These are phyloP conservation scores for Staurois parvus DNA, from an alignment of 2,797 vertebrate genomes.

Conservation along the genomic window DNA sequence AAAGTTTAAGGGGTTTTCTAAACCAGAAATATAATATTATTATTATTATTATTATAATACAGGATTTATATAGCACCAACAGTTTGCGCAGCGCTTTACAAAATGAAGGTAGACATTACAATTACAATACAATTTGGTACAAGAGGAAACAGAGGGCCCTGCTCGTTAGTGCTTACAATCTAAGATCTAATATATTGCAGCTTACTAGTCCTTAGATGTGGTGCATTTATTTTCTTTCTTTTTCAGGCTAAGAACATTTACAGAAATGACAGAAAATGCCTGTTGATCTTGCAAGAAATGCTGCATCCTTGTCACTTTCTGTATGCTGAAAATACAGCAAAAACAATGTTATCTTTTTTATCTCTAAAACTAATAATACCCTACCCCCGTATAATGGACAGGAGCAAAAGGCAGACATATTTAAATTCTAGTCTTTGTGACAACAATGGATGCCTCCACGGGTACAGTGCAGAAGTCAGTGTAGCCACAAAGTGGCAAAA, in stretches of 20 bases:
- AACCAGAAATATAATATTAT: background rate
- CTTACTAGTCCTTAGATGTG: background rate
- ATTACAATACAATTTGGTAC: too few species aligned
- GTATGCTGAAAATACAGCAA: background rate
- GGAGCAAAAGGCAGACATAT: too few species aligned
- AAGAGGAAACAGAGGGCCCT: too few species aligned
- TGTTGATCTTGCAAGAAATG: background rate
- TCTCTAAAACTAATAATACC: too few species aligned
- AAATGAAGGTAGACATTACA: too few species aligned
- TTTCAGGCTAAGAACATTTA: background rate
- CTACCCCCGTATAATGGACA: background rate
- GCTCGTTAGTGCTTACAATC: too few species aligned
- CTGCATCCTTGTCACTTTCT: background rate
- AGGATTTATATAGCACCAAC: too few species aligned
- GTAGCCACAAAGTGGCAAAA: too few species aligned
- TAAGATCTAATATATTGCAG: background rate
- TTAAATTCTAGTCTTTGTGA: background rate
- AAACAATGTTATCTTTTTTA: too few species aligned
- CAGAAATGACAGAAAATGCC: background rate
- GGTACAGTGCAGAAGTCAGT: too few species aligned
- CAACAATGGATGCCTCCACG: background rate
- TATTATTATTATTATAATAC: too few species aligned
- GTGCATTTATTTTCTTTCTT: background rate
- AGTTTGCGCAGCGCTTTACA: too few species aligned
- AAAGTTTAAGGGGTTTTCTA: background rate